Evolutionary conservation across 1,140 invertebrate species (phyloP), one percentile per base, ranked within the genome.

Genomic region (Anastatus disparis): DNA sequence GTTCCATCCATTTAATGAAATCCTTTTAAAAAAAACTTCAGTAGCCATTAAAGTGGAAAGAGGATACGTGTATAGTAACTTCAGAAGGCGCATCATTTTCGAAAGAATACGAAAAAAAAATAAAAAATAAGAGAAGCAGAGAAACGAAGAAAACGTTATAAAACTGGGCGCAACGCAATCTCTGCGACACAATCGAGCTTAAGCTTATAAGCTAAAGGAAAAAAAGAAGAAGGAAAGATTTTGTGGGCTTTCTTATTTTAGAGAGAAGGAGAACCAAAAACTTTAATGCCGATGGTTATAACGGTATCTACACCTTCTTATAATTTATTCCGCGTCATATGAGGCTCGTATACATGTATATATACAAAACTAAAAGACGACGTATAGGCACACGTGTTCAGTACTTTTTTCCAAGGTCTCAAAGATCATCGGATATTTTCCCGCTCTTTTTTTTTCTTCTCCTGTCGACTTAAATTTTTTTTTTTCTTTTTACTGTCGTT

Each of bases 361-460:
- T n/a, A n/a, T 59, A 50, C 15, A 29, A n/a, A n/a, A n/a, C n/a
- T n/a, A 50, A 9, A 38, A 13, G 44, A 38, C 22, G 44, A 29
- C 2, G 13, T 29, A 58, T 17, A 17, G 3, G 29, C 29, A 27
- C 64, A 48, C 59, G n/a, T 42, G 46, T 50, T 31, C 27, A 35
- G 10, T n/a, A 74, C 77, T 78, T 78, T 79, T n/a, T 72, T 78
- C 75, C 74, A 62, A 74, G 72, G 74, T 44, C 74, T 72, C 59
- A 17, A 4, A 17, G n/a, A 12, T 13, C 26, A 31, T 48, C 59
- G n/a, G 13, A 20, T 3, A 15, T 31, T 17, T 22, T 48, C 55
- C 61, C 73, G 61, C 72, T 74, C 70, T 62, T 13, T 61, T 24
- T 61, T 52, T 66, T 40, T 76, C 62, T 64, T 20, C 27, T 44